phyloP scores from a whole-genome alignment of 2,888 invertebrate genomes.

The Ectropis crepuscularia region DNA sequence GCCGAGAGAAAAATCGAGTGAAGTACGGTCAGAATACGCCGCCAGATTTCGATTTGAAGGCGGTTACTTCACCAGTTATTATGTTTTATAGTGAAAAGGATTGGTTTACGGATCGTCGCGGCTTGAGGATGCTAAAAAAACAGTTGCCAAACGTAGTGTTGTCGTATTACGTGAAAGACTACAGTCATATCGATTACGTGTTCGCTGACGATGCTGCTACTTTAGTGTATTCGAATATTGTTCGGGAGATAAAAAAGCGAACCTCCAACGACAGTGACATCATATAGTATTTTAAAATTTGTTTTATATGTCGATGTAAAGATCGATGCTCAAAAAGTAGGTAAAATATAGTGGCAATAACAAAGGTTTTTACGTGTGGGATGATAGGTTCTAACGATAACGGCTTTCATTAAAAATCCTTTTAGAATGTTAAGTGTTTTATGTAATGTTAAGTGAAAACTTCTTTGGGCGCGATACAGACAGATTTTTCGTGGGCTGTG shows the following conservation, averaged over 20 bases:
- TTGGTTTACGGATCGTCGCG: conserved; percentile 75
- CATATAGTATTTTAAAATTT: too few relatives aligned
- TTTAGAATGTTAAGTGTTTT: too few relatives aligned
- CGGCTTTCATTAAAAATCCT: too few relatives aligned
- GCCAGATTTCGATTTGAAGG: conserved; percentile 64
- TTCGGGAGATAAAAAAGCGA: conserved; percentile 9
- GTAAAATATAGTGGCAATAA: too few relatives aligned
- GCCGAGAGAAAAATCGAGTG: conserved; percentile 51
- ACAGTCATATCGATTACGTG: conserved; percentile 88
- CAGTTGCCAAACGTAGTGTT: conserved; percentile 80
- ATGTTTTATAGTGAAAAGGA: conserved; percentile 69
- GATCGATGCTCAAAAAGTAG: too few relatives aligned
- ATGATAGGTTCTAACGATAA: too few relatives aligned
- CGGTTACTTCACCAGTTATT: conserved; percentile 57
- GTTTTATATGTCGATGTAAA: too few relatives aligned
- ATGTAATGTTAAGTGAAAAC: too few relatives aligned
- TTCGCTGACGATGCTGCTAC: conserved; percentile 84
- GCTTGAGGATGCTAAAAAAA: conserved; percentile 70
- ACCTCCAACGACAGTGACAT: background rate
- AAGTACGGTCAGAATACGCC: conserved; percentile 73
- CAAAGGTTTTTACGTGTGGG: too few relatives aligned
- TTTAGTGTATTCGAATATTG: conserved; percentile 71
- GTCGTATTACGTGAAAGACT: conserved; percentile 79
- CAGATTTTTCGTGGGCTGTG: too few relatives aligned
- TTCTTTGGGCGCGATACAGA: too few relatives aligned